These are phyloP conservation scores for Bos indicus DNA, from an alignment of 2,113 vertebrate species.

Conservation along the genomic window DNA sequence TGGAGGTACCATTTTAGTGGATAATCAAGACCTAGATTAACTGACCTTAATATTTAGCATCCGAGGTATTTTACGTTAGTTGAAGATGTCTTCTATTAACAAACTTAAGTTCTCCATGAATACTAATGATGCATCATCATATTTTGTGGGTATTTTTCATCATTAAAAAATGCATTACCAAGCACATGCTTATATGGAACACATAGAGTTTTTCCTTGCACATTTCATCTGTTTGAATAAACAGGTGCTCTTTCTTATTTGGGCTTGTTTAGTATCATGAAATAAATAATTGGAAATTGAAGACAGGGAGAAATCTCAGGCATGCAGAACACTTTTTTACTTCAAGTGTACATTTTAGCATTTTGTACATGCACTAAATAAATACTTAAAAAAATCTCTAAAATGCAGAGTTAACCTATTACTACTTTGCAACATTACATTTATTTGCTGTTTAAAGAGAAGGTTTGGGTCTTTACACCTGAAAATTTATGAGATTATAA, in stretches of 20 bases:
- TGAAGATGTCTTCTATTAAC: neutral
- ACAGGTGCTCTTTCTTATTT: neutral
- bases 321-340: neutral
- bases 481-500: neutral
- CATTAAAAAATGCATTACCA: neutral
- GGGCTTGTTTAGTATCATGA: neutral
- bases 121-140: neutral
- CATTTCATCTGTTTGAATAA: conserved; percentile 34
- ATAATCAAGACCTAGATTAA: neutral
- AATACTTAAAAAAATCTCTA: neutral
- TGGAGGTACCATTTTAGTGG: neutral
- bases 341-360: conserved; percentile 5
- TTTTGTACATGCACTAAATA: neutral
- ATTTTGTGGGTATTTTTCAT: neutral
- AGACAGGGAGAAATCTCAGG: neutral
- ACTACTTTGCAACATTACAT: neutral
- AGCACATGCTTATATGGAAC: neutral
- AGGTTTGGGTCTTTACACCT: neutral
- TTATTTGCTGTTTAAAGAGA: conserved; percentile 17
- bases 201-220: neutral
- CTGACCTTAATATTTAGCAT: neutral
- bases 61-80: neutral
- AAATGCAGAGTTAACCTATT: neutral
- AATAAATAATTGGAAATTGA: conserved; percentile 43
- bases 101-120: neutral